These are phyloP conservation scores for Hesperophylax magnus DNA, from an alignment of 1,140 invertebrate species.

Conservation along the genomic window DNA sequence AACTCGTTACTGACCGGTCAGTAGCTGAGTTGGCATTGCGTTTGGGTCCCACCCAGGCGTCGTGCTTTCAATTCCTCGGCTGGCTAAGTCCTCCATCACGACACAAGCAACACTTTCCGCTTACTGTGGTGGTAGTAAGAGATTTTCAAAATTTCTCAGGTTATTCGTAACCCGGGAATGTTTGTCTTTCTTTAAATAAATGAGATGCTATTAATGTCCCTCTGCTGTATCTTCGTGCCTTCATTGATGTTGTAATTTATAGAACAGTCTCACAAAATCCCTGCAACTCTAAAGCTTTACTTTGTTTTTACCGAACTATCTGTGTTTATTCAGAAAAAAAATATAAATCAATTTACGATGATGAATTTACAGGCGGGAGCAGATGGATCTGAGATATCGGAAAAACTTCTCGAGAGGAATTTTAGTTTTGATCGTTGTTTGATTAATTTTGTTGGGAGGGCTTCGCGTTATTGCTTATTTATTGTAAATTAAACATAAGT, in stretches of 20 bases:
- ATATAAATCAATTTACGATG: not conserved
- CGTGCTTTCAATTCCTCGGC: no score
- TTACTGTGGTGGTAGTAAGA: no score
- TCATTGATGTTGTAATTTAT: not conserved
- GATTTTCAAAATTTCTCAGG: no score
- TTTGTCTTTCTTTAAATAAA: no score
- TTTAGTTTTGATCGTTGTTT: conserved; percentile 9
- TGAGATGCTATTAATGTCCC: not conserved
- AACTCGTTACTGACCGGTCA: not conserved
- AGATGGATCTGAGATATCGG: not conserved
- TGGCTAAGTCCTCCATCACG: no score
- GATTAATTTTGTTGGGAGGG: not conserved
- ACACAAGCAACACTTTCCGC: no score
- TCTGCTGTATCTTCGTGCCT: not conserved
- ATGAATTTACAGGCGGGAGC: not conserved
- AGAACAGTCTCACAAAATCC: not conserved
- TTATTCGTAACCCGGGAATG: no score
- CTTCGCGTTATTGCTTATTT: not conserved
- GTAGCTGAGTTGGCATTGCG: no score
- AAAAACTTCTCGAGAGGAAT: not conserved
- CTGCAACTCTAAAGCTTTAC: not conserved
- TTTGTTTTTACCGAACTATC: conserved; percentile 6
- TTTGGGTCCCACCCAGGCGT: no score
- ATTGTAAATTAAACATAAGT: conserved; percentile 4
- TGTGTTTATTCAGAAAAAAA: not conserved